These are phyloP conservation scores for Caenorhabditis sp. DNA, from an alignment of 2,888 invertebrate species.

Conservation along the genomic window DNA sequence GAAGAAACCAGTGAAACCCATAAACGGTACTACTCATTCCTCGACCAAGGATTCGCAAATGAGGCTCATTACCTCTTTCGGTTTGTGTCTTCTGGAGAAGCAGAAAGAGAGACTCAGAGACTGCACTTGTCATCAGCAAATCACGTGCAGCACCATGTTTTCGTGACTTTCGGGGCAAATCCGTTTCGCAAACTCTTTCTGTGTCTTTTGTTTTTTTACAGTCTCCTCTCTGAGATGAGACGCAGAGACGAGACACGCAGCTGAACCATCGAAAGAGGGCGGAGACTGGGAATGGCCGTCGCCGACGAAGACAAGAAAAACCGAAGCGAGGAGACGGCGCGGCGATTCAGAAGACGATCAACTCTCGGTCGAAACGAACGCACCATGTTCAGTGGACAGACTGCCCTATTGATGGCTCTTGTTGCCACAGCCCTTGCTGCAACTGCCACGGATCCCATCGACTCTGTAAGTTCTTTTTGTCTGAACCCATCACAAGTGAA, in stretches of 20 bases:
- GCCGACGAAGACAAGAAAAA: conserved; percentile 32
- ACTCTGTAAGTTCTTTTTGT: conserved; percentile 38
- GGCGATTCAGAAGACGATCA: conserved; percentile 60
- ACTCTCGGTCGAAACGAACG: conserved; percentile 35
- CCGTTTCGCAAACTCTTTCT: conserved; percentile 57
- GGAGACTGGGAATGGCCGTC: conserved; percentile 40
- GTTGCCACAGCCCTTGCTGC: conserved; percentile 14
- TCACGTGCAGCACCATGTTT: conserved; percentile 51
- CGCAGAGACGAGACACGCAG: conserved; percentile 54
- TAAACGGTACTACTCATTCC: too few relatives aligned
- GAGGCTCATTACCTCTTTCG: conserved; percentile 19
- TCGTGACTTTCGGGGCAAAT: conserved; percentile 58
- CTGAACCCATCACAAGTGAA: not conserved
- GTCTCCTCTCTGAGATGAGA: conserved; percentile 40
- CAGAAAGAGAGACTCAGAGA: conserved; percentile 10
- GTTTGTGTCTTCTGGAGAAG: not conserved
- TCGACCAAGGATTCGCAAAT: conserved; percentile 10
- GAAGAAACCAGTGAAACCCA: not conserved
- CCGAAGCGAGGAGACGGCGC: conserved; percentile 13
- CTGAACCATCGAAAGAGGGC: conserved; percentile 58
- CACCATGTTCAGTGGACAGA: conserved; percentile 25
- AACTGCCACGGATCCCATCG: conserved; percentile 50
- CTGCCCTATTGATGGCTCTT: conserved; percentile 6
- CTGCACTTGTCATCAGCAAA: conserved; percentile 51
- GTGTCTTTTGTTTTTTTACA: conserved; percentile 52